A percentile compares a stretch with the other conserved stretches of the same genome.
phyloP scores from a whole-genome alignment of 2,888 invertebrate genomes.

The Dichetophora obliterata region DNA sequence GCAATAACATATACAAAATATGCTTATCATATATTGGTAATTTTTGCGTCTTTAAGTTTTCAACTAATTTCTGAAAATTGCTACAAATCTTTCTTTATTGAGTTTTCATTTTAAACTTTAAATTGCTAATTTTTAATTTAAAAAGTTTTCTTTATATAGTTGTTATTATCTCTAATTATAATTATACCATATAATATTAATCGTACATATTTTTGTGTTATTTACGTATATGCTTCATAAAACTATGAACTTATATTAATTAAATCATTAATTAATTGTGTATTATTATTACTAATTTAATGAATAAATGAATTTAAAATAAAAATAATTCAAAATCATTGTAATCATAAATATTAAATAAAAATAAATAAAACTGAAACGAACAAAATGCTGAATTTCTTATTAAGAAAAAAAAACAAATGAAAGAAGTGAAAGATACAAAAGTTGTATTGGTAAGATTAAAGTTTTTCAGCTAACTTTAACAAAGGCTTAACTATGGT shows the following conservation, averaged over 20 bases:
- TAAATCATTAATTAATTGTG: neutral
- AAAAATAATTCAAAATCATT: conserved; percentile 25
- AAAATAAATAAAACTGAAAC: conserved; percentile 31
- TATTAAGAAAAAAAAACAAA: neutral
- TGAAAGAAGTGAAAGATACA: no score
- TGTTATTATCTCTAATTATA: neutral
- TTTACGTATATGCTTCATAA: neutral
- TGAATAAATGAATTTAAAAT: conserved; percentile 15
- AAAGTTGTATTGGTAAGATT: no score
- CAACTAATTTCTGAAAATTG: neutral
- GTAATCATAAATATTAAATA: conserved; percentile 32
- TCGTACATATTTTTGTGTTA: neutral
- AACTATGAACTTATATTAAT: conserved; percentile 4
- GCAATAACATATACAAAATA: neutral
- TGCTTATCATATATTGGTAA: no score
- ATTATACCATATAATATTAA: neutral
- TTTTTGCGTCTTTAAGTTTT: conserved; percentile 2
- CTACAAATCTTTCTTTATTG: neutral
- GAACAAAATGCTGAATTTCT: neutral
- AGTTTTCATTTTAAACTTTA: neutral
- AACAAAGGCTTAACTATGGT: no score
- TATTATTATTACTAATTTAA: conserved; percentile 17
- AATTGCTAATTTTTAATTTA: neutral
- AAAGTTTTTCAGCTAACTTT: no score
- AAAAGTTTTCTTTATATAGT: neutral